phyloP scores from a whole-genome alignment of 2,888 invertebrate species.

The Acanthoscelides obtectus region DNA sequence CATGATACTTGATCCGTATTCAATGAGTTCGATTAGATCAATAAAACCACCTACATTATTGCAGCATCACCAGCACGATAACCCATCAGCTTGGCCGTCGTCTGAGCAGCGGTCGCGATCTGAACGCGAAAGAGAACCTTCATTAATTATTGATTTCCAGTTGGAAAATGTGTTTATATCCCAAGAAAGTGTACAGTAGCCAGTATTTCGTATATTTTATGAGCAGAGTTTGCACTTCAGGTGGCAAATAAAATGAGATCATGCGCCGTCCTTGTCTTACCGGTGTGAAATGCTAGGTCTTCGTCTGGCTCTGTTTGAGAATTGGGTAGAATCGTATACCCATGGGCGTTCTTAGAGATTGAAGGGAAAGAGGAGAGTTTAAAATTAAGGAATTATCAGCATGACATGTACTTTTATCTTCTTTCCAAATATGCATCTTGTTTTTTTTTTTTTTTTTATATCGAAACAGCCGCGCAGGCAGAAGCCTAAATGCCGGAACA shows the following conservation, averaged over 20 bases:
- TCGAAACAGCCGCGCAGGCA: no score
- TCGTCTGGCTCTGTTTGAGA: neutral
- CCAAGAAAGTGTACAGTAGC: constrained; percentile 35
- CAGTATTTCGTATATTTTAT: constrained; percentile 44
- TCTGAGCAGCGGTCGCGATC: neutral
- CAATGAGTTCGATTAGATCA: neutral
- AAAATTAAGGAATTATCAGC: no score
- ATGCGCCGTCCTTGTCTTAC: constrained; percentile 26
- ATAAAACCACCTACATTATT: neutral
- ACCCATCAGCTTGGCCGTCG: neutral
- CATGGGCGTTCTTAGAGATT: no score
- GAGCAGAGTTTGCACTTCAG: constrained; percentile 37
- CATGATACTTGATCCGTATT: neutral
- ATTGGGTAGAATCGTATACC: neutral
- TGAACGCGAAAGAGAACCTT: constrained; percentile 14
- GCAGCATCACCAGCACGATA: neutral
- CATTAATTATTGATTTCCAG: constrained; percentile 22
- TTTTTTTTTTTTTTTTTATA: no score
- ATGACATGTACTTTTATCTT: no score
- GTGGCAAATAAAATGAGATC: constrained; percentile 36
- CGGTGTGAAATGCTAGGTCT: neutral
- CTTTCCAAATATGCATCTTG: no score
- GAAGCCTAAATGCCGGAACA: no score
- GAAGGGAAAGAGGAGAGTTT: no score
- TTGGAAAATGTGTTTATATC: constrained; percentile 26